A percentile compares a stretch with the other conserved stretches of the same genome.
These are phyloP conservation scores for Mylabris phalerata DNA, from an alignment of 1,140 invertebrate genomes.

Conservation along the genomic window DNA sequence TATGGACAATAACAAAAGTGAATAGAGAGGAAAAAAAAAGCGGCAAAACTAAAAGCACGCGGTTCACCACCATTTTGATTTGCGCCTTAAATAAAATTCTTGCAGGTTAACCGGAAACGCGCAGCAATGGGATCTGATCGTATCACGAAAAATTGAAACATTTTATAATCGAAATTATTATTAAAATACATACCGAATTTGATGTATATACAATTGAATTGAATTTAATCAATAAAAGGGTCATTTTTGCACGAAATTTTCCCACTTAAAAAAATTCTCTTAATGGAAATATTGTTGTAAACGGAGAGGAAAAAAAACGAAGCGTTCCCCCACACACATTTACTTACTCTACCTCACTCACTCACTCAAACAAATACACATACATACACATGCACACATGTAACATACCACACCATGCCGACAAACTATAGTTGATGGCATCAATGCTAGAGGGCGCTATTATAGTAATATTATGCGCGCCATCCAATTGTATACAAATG, in stretches of 20 bases:
- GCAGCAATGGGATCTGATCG: background rate
- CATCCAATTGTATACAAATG: no score
- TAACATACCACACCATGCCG: slow-evolving; percentile 24
- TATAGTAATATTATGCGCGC: slow-evolving; percentile 2
- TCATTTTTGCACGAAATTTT: no score
- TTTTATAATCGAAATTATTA: no score
- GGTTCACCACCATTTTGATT: slow-evolving; percentile 41
- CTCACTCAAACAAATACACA: no score
- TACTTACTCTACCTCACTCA: no score
- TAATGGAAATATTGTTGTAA: no score
- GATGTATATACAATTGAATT: no score
- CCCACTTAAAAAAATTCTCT: no score
- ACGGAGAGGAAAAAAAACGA: slow-evolving; percentile 16
- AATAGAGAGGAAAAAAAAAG: slow-evolving; percentile 18
- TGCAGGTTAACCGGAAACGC: slow-evolving; percentile 39
- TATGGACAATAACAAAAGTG: no score
- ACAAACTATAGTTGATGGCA: slow-evolving; percentile 26
- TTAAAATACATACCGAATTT: background rate
- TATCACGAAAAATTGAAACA: background rate
- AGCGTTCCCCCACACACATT: slow-evolving; percentile 9
- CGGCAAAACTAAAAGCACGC: slow-evolving; percentile 36
- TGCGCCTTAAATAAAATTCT: slow-evolving; percentile 30
- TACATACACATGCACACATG: no score
- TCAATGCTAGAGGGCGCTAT: slow-evolving; percentile 27
- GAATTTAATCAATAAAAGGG: no score